Evolutionary conservation across 23 tunicate genomes (phyloP), one percentile per base, ranked within the genome.

Genomic region (Trididemnum clinides): DNA sequence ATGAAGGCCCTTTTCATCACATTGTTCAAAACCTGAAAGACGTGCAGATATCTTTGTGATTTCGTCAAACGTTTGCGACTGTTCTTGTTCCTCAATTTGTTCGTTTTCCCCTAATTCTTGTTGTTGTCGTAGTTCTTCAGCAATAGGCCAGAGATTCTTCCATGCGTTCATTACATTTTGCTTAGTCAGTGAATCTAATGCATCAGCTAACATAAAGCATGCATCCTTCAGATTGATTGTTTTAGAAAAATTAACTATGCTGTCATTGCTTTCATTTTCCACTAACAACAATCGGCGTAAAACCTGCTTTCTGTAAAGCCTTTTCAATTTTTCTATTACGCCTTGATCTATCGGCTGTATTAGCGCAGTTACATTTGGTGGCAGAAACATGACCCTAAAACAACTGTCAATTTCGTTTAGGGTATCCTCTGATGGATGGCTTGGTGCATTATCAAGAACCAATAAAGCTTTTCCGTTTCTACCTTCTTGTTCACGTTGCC

Each of bases 301-400:
- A 74, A 74, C 80, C 57, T 19, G 59, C 80, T 39, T 39, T 39
- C 80, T 39, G 59, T 74, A 74, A 74, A 74, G 57, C 59, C 80
- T 74, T 39, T 74, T 74, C 80, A 74, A 44, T 39, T 39, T 38
- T 39, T 74, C 80, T 39, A 74, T 38, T 38, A 74, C 26, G 30
- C 80, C 80, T 74, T 74, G 80, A 37, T 74, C 80, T 57, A 74
- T 74, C 21, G 80, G 80, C 59, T 74, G 57, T 74, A 74, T 36
- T 39, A 74, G 80, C 57, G 80, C 57, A 74, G 80, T 74, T 39
- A 74, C 80, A 74, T 74, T 74, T 39, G 80, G 80, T 39, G 80
- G 80, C 59, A 74, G 22, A 74, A 74, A 74, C 80, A 38, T 74
- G 80, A 44, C 80, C 75, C 75, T 66, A 66, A 66, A 66, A 29